phyloP scores from a whole-genome alignment of 2,797 vertebrate species.

The Thunnus albacares region DNA sequence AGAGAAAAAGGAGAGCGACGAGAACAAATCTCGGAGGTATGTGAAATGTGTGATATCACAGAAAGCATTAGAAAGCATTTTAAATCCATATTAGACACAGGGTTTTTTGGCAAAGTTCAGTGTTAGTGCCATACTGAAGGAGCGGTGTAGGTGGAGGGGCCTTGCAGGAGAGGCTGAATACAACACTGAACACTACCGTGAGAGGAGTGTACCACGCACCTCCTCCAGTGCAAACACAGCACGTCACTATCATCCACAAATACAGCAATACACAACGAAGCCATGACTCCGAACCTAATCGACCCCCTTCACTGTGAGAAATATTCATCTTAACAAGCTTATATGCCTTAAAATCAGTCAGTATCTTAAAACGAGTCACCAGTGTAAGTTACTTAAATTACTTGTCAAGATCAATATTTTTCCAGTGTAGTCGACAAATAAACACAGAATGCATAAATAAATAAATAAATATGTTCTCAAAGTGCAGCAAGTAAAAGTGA shows the following conservation, averaged over 20 bases:
- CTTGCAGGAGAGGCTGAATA: slow-evolving; percentile 37
- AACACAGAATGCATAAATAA: slow-evolving; percentile 13
- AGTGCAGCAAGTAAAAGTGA: slow-evolving; percentile 34
- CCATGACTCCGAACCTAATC: neutral
- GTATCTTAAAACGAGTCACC: neutral
- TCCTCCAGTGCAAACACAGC: slow-evolving; percentile 63
- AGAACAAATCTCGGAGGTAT: neutral
- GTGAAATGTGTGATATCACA: neutral
- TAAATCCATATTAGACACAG: slow-evolving; percentile 22
- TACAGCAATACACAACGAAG: slow-evolving; percentile 49
- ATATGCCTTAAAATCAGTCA: neutral
- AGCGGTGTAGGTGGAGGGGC: slow-evolving; percentile 11
- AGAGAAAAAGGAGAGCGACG: neutral
- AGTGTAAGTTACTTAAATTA: neutral
- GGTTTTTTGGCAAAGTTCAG: neutral
- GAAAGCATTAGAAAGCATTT: slow-evolving; percentile 25
- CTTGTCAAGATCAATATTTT: slow-evolving; percentile 40
- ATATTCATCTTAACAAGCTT: slow-evolving; percentile 28
- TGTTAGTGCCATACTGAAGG: slow-evolving; percentile 1
- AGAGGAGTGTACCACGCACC: slow-evolving; percentile 33
- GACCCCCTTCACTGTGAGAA: slow-evolving; percentile 2
- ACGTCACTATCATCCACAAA: slow-evolving; percentile 64
- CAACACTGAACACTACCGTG: slow-evolving; percentile 52
- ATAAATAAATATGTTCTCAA: slow-evolving; percentile 48
- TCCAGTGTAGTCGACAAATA: slow-evolving; percentile 26